These are phyloP conservation scores for Tursiops truncatus DNA, from an alignment of 2,113 vertebrate genomes.

Conservation along the genomic window DNA sequence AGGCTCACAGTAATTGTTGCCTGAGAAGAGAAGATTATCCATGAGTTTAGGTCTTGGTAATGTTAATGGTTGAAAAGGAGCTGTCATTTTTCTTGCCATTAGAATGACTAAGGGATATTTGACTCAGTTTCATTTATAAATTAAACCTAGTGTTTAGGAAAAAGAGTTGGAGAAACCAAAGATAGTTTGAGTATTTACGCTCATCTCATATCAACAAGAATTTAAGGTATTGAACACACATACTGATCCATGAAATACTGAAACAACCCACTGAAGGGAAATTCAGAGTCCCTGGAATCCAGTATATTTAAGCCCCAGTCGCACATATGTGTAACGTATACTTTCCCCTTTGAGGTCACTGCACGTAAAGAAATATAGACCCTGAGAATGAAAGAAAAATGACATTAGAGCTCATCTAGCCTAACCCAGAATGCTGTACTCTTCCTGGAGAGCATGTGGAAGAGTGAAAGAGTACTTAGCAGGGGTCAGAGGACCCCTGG, in stretches of 20 bases:
- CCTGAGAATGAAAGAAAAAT: neutral
- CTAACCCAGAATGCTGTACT: neutral
- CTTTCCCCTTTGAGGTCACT: neutral
- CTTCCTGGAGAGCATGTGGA: neutral
- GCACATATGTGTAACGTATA: neutral
- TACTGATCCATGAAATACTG: neutral
- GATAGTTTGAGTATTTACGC: neutral
- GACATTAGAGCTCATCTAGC: neutral
- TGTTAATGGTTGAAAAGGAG: neutral
- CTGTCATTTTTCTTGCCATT: neutral
- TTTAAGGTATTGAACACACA: neutral
- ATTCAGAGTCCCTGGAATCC: neutral
- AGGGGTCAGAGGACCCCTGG: neutral
- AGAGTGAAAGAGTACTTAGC: accelerated
- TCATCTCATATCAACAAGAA: neutral
- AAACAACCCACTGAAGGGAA: neutral
- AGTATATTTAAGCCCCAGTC: neutral
- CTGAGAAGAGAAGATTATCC: neutral
- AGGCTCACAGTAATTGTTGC: neutral
- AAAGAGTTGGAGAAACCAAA: neutral
- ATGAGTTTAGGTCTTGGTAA: neutral
- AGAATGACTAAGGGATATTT: neutral
- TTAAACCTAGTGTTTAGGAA: neutral
- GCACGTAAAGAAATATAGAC: neutral
- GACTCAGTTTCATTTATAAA: neutral